Percentiles rank a stretch among this genome's conserved stretches.
Evolutionary conservation across 2,797 vertebrate species (phyloP).

Genomic region (Hyperoplus immaculatus): DNA sequence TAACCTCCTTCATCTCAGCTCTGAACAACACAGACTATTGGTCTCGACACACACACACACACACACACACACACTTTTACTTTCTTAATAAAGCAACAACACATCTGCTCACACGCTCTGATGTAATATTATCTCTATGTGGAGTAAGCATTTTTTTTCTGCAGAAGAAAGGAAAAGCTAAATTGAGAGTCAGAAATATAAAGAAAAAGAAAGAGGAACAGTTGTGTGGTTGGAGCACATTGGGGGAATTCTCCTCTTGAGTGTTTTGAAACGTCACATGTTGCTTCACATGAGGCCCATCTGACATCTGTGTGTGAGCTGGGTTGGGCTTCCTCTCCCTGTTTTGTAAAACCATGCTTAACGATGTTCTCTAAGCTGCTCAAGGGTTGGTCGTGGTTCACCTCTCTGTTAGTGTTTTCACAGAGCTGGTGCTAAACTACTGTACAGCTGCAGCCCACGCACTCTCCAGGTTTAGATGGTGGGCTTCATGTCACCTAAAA

Average conservation of each 20-base stretch:
- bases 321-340: conserved; percentile 59
- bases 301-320: conserved; percentile 37
- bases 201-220: conserved; percentile 53
- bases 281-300: conserved; percentile 17
- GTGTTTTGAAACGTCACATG: conserved; percentile 17
- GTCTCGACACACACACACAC: background rate
- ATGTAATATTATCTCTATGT: conserved; percentile 4
- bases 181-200: conserved; percentile 17
- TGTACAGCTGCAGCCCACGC: conserved; percentile 13
- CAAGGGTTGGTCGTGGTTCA: background rate
- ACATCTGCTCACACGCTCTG: background rate
- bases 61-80: background rate
- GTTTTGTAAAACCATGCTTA: background rate
- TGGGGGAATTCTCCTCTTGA: conserved; percentile 34
- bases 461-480: background rate
- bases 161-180: conserved; percentile 19
- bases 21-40: background rate
- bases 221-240: background rate
- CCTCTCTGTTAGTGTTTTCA: background rate
- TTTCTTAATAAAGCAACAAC: background rate
- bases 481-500: background rate
- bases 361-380: background rate
- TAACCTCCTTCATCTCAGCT: background rate
- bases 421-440: conserved; percentile 3
- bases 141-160: background rate